Conservation (phyloP, 2,888 invertebrate genomes). For the Torymus texanus region DNA sequence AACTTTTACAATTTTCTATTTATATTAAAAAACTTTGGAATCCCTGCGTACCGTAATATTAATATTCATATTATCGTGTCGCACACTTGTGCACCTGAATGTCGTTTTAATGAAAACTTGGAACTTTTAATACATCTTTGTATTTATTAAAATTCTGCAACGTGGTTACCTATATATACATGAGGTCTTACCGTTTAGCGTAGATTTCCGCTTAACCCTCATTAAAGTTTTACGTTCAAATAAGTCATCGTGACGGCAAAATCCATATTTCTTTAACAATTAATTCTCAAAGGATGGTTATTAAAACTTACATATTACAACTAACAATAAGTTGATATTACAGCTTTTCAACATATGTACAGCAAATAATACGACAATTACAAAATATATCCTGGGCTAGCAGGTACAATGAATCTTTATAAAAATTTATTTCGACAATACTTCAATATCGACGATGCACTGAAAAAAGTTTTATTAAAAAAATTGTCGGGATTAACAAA, state of each 20-base stretch:
- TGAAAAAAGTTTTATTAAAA: too few relatives aligned
- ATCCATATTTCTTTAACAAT: conserved; percentile 7
- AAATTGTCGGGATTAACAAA: too few relatives aligned
- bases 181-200: not conserved
- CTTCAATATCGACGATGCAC: too few relatives aligned
- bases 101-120: conserved; percentile 26
- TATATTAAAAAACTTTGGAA: not conserved
- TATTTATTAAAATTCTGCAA: conserved; percentile 30
- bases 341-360: too few relatives aligned
- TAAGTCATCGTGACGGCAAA: conserved; percentile 10
- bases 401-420: too few relatives aligned
- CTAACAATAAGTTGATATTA: too few relatives aligned
- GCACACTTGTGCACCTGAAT: conserved; percentile 5
- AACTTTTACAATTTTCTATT: not conserved
- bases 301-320: not conserved
- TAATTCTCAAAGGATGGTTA: conserved; percentile 6
- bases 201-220: conserved; percentile 1
- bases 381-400: too few relatives aligned
- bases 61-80: conserved; percentile 20
- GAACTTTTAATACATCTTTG: conserved; percentile 33
- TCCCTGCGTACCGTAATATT: not conserved
- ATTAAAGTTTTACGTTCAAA: conserved; percentile 20
- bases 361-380: too few relatives aligned
- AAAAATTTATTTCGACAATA: too few relatives aligned
- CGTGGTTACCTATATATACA: not conserved